Evolutionary conservation across 1,140 invertebrate species (phyloP).

Genomic region (Laodelphax striatellus): DNA sequence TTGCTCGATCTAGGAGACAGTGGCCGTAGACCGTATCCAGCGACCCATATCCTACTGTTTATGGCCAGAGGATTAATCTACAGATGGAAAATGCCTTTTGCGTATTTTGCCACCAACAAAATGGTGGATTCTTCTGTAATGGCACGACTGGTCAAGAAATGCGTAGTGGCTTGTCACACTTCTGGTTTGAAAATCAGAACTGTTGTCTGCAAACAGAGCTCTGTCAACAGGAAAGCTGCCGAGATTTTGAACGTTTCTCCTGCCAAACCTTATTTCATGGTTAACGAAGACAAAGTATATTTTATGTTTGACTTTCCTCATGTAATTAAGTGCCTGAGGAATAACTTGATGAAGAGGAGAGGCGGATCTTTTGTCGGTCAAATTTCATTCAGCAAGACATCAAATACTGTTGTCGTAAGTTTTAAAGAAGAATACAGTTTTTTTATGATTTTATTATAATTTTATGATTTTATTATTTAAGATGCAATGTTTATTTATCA

Average conservation of each 20-base stretch:
- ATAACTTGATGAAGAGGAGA: slow-evolving; percentile 10
- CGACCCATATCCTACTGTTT: slow-evolving; percentile 10
- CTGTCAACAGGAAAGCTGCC: slow-evolving; percentile 6
- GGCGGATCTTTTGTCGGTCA: background rate
- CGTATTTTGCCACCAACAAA: slow-evolving; percentile 7
- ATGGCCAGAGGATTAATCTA: slow-evolving; percentile 13
- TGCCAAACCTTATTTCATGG: too few species aligned
- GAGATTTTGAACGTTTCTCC: background rate
- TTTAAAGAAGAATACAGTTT: too few species aligned
- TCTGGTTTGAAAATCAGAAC: slow-evolving; percentile 5
- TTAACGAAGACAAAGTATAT: background rate
- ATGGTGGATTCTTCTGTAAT: background rate
- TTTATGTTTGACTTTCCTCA: slow-evolving; percentile 8
- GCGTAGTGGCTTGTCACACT: too few species aligned
- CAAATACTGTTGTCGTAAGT: background rate
- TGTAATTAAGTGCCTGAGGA: slow-evolving; percentile 10
- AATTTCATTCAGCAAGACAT: background rate
- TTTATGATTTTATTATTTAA: too few species aligned
- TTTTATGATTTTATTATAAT: too few species aligned
- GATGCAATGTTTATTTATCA: too few species aligned
- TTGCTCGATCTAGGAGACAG: slow-evolving; percentile 7
- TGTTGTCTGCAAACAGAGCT: slow-evolving; percentile 11
- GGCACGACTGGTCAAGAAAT: background rate
- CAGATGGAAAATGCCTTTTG: slow-evolving; percentile 10
- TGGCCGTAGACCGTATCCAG: background rate